Conservation (phyloP, 2,797 vertebrate genomes). For the Spinus olivaceus region DNA sequence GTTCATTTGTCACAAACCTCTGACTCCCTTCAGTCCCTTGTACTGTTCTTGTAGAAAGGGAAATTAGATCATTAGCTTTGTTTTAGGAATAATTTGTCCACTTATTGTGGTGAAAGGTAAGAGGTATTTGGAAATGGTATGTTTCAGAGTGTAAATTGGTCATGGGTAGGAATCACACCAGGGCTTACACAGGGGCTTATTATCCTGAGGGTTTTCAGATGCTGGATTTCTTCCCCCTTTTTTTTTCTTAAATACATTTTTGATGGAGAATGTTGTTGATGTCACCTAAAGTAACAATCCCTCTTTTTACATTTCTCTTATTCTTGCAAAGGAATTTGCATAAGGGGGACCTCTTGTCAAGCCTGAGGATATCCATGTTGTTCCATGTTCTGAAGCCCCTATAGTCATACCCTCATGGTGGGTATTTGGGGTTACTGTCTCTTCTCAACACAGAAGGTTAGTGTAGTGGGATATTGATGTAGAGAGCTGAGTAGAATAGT, state of each 20-base stretch:
- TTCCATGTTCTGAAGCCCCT: not conserved
- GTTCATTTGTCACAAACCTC: not conserved
- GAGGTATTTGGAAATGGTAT: not conserved
- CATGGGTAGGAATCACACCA: not conserved
- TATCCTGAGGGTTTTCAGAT: not conserved
- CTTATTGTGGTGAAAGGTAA: not conserved
- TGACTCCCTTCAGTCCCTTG: not conserved
- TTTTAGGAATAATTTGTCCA: not conserved
- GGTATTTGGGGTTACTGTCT: not conserved
- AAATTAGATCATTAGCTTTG: not conserved
- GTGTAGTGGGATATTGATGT: not conserved
- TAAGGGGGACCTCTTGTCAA: not conserved
- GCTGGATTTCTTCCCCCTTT: not conserved
- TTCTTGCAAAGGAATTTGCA: not conserved
- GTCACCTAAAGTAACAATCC: not conserved
- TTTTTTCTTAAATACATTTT: not conserved
- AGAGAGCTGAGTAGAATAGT: not conserved
- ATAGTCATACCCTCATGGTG: fast-evolving
- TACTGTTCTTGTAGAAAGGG: not conserved
- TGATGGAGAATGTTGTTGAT: not conserved
- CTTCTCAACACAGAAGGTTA: not conserved
- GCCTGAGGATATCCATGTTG: not conserved
- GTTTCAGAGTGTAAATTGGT: not conserved
- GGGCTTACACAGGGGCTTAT: fast-evolving
- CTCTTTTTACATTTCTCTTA: not conserved